Percentiles rank a stretch among this genome's conserved stretches.
Conservation (phyloP, 2,888 invertebrate species). For the Dichetophora obliterata region DNA sequence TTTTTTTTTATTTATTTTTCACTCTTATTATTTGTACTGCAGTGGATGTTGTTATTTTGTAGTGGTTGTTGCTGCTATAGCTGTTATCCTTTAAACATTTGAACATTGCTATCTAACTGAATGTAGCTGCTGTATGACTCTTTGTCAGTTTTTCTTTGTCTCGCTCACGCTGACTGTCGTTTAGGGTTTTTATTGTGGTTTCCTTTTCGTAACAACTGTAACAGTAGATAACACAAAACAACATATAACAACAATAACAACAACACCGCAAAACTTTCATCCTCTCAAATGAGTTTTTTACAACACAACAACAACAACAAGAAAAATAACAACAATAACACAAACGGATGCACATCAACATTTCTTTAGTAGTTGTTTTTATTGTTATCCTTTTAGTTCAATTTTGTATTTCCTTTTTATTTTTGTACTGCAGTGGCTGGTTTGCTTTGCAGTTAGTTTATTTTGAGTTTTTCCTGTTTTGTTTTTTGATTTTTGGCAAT, state of each 20-base stretch:
- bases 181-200: constrained; percentile 29
- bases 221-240: background rate
- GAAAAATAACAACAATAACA: constrained; percentile 2
- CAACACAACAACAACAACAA: background rate
- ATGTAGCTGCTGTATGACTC: background rate
- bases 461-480: background rate
- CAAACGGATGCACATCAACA: constrained; percentile 11
- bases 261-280: constrained; percentile 17
- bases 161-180: background rate
- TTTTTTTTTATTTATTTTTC: background rate
- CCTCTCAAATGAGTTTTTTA: background rate
- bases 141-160: background rate
- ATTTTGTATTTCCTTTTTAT: background rate
- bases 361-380: constrained; percentile 6
- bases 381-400: background rate
- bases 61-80: no score
- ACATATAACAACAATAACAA: constrained; percentile 4
- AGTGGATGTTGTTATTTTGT: background rate
- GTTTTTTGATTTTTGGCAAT: background rate
- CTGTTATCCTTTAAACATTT: background rate
- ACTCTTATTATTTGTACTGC: background rate
- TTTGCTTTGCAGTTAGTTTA: background rate
- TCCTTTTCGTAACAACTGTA: constrained; percentile 16
- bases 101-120: background rate
- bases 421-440: background rate